Percentiles rank a stretch among this genome's conserved stretches.
Conservation (phyloP, 2,797 vertebrate species). For the Melanotaenia pygmaea region DNA sequence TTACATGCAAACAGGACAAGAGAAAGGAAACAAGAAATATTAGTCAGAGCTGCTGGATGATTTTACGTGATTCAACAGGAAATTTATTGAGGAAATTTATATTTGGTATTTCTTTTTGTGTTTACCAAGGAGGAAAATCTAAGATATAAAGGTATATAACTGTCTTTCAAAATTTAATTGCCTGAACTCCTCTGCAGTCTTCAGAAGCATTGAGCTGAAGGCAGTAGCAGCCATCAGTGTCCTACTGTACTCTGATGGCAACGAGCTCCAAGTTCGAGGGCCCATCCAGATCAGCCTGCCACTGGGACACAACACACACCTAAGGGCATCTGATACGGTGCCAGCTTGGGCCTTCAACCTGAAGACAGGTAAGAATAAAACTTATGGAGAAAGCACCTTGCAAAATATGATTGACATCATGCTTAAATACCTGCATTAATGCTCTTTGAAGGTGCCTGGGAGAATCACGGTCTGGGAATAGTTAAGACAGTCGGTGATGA, state of each 20-base stretch:
- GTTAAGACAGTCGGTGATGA: constrained; percentile 82
- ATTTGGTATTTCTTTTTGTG: too few species aligned
- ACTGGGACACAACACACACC: constrained; percentile 74
- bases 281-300: constrained; percentile 91
- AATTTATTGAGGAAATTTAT: too few species aligned
- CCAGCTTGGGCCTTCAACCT: constrained; percentile 92
- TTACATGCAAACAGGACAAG: too few species aligned
- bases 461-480: constrained; percentile 88
- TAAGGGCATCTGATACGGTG: constrained; percentile 84
- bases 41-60: too few species aligned
- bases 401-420: background rate
- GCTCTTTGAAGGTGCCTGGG: constrained; percentile 87
- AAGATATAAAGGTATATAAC: too few species aligned
- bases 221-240: constrained; percentile 88
- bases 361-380: constrained; percentile 82
- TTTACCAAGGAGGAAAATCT: background rate
- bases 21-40: too few species aligned
- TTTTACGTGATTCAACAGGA: too few species aligned
- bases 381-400: background rate
- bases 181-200: constrained; percentile 72
- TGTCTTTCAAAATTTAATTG: background rate
- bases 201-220: constrained; percentile 86
- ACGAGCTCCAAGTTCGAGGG: constrained; percentile 88
- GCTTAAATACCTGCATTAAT: background rate
- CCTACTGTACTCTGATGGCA: constrained; percentile 84